Conservation (phyloP, 2,113 vertebrate species). For the Saccopteryx bilineata region DNA sequence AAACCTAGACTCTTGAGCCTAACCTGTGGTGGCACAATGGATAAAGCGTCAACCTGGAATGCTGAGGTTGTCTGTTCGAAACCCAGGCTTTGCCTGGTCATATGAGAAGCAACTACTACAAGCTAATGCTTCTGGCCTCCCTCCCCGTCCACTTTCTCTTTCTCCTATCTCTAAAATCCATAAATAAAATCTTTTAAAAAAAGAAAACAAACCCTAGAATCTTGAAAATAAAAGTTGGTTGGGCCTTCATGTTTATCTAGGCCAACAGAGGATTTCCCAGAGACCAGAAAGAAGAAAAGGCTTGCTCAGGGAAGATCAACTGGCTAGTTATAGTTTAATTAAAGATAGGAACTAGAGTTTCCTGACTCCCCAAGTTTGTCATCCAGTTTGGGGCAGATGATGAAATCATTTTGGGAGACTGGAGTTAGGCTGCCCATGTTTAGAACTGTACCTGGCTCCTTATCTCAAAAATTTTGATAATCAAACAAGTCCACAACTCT, state of each 20-base stretch:
- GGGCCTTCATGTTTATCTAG: neutral
- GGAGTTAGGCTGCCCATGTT: neutral
- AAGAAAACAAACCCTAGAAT: neutral
- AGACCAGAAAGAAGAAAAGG: neutral
- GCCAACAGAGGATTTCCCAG: constrained; percentile 16
- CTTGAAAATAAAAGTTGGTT: constrained; percentile 47
- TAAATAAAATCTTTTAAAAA: no score
- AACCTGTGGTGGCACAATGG: no score
- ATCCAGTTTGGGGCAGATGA: neutral
- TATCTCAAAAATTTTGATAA: neutral
- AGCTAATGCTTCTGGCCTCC: no score
- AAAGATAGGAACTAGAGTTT: neutral
- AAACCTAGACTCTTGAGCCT: constrained; percentile 5
- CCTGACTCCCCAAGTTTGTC: neutral
- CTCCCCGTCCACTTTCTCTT: no score
- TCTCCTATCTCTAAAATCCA: no score
- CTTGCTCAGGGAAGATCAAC: neutral
- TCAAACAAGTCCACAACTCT: neutral
- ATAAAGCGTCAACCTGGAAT: no score
- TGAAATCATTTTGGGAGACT: neutral
- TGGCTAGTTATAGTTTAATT: neutral
- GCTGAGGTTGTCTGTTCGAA: no score
- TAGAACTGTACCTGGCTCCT: neutral
- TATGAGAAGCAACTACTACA: no score
- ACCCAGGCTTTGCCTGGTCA: no score